Conservation (phyloP, 2,888 invertebrate species). For the Lasioglossum morio region DNA sequence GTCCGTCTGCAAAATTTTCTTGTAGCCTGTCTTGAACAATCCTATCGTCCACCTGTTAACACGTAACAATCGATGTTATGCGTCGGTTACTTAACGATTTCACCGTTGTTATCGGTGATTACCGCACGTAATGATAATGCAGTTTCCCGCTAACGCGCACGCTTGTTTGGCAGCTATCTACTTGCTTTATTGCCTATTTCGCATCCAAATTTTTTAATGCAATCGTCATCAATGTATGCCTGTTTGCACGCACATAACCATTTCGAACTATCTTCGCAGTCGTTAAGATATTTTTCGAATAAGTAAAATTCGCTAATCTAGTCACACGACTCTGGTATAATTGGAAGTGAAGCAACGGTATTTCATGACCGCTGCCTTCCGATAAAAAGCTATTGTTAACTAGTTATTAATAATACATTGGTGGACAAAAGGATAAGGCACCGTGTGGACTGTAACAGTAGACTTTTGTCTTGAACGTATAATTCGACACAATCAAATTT, state of each 20-base stretch:
- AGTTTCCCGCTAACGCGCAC: too few relatives aligned
- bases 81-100: too few relatives aligned
- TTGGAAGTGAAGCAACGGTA: too few relatives aligned
- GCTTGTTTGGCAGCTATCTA: too few relatives aligned
- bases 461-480: too few relatives aligned
- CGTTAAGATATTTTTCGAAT: neutral
- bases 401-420: too few relatives aligned
- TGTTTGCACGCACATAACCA: neutral
- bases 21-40: constrained; percentile 91
- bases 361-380: neutral
- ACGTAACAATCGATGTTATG: neutral
- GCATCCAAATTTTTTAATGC: neutral
- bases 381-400: neutral
- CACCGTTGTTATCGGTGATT: too few relatives aligned
- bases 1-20: constrained; percentile 89
- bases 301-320: neutral
- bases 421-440: too few relatives aligned
- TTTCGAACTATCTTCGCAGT: neutral
- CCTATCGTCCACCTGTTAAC: constrained; percentile 90
- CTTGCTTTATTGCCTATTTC: neutral
- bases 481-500: too few relatives aligned
- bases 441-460: too few relatives aligned
- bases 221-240: too few relatives aligned
- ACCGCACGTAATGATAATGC: neutral
- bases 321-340: neutral